Percentiles rank a stretch among this genome's conserved stretches.
Evolutionary conservation across 2,113 vertebrate species (phyloP).

Genomic region (Lagenorhynchus albirostris): DNA sequence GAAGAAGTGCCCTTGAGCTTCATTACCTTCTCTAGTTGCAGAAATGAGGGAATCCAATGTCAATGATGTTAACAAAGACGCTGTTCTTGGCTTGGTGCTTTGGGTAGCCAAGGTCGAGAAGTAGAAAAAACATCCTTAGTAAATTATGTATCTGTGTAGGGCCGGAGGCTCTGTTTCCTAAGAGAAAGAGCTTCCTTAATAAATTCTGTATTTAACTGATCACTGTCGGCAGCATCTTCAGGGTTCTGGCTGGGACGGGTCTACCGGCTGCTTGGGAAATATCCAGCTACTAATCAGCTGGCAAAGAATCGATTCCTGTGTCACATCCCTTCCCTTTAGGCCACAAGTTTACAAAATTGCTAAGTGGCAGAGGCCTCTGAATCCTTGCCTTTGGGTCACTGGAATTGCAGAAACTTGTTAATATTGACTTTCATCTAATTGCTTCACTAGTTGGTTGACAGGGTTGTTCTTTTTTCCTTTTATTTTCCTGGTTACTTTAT

Average conservation of each 20-base stretch:
- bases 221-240: background rate
- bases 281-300: background rate
- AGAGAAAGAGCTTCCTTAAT: background rate
- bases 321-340: background rate
- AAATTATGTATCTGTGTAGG: background rate
- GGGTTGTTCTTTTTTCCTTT: slow-evolving; percentile 2
- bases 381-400: slow-evolving; percentile 35
- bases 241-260: background rate
- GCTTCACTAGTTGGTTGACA: slow-evolving; percentile 59
- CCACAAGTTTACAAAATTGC: slow-evolving; percentile 17
- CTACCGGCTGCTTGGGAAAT: background rate
- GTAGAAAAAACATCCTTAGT: background rate
- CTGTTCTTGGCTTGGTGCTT: background rate
- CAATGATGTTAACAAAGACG: background rate
- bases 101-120: background rate
- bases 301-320: slow-evolving; percentile 4
- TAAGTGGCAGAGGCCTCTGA: slow-evolving; percentile 42
- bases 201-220: background rate
- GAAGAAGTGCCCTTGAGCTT: background rate
- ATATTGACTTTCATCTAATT: slow-evolving; percentile 70
- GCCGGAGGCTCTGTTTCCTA: background rate
- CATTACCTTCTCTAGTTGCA: background rate
- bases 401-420: slow-evolving; percentile 56
- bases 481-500: slow-evolving; percentile 24
- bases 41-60: background rate